phyloP scores from a whole-genome alignment of 2,888 invertebrate species.

The Plebejus melissa region DNA sequence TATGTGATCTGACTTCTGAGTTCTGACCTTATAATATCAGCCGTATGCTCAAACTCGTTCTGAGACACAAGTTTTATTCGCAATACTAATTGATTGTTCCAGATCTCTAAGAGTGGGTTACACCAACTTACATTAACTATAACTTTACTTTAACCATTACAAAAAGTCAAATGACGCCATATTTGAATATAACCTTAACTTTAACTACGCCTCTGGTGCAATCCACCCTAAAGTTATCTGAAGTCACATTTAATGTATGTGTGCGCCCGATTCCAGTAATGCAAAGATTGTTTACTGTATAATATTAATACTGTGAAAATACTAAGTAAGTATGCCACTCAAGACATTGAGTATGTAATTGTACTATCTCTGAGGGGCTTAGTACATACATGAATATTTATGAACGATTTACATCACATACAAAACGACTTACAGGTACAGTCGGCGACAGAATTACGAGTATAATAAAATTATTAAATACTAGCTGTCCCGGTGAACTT shows the following conservation, averaged over 20 bases:
- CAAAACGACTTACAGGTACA: neutral
- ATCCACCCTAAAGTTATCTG: neutral
- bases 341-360: neutral
- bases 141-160: no score
- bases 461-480: no score
- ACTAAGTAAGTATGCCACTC: neutral
- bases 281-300: neutral
- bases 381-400: slow-evolving; percentile 14
- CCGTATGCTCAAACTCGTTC: no score
- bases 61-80: no score
- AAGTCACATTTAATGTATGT: neutral
- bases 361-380: neutral
- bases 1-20: no score
- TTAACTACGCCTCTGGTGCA: no score
- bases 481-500: no score
- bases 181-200: no score
- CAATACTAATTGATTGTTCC: no score
- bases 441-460: neutral
- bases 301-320: neutral
- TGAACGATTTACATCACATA: slow-evolving; percentile 4
- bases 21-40: no score
- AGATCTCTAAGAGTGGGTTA: neutral
- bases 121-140: no score
- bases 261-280: neutral
- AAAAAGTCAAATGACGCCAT: no score